Base-by-base conservation (phyloP, 2,888 invertebrate species). In the Sarcophaga variegata region DNA sequence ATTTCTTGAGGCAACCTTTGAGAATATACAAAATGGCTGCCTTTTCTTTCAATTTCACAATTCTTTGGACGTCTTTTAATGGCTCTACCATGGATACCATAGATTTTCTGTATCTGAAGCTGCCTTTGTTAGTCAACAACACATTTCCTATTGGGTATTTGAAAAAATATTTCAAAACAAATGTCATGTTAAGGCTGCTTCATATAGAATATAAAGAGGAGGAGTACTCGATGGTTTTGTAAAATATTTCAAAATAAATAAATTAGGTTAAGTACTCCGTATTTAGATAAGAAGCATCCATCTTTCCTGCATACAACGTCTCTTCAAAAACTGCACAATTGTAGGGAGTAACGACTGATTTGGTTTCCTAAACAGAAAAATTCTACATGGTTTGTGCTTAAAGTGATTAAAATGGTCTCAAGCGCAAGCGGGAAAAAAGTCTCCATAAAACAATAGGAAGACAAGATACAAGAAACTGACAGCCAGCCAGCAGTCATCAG, bases 211-310 rank as follows among this genome's bases (percentile, higher is more conserved):
- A 37, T 37, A 37, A 37, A 37, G 37, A 37, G 37, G 37, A 37
- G 37, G 37, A 37, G 2, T 37, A 37, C 1, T 37, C 8, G 37
- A 37, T 37, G 37, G 37, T 4, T 37, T 8, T 76, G 22, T 14
- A 45, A 76, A 64, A 64, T 45, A 69, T 47, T 20, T 49, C 11
- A 20, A 70, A 60, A 71, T 60, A 80, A 80, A 60, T 76, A 76
- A 84, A 84, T 84, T 80, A 49, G 84, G 84, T 84, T 76, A 84
- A 84, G 76, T 70, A 37, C 8, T 37, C 37, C 0, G 37, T 37
- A 76, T 84, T 84, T 75, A 25, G 64, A 22, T 14, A 22, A 49
- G 47, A 69, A 25, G 20, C 60, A 12, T 14, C 54, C 54, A 54
- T 14, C 54, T 54, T 14, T 5, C 17, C 17, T 17, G 1, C 17